Percentiles rank a stretch among this genome's conserved stretches.
Evolutionary conservation across 2,888 invertebrate genomes (phyloP).

Genomic region (Pammene aurita): DNA sequence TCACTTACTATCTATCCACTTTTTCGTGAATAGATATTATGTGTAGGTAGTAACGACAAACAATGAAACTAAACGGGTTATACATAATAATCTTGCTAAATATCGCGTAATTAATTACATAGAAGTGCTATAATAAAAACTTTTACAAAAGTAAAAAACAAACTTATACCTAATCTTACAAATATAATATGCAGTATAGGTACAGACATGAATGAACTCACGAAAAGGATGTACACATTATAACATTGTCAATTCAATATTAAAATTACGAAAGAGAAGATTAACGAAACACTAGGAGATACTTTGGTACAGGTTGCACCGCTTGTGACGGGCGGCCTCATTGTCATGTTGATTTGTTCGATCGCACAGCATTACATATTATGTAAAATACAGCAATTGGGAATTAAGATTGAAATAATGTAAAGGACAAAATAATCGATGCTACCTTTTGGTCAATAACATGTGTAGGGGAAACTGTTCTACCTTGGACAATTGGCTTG

Average conservation of each 20-base stretch:
- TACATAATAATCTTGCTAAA: background rate
- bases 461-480: too few relatives aligned
- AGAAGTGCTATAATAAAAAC: slow-evolving; percentile 20
- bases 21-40: too few relatives aligned
- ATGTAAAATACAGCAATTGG: too few relatives aligned
- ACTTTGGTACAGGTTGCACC: slow-evolving; percentile 17
- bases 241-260: slow-evolving; percentile 1
- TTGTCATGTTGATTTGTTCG: background rate
- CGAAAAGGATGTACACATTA: slow-evolving; percentile 1
- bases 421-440: too few relatives aligned
- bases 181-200: slow-evolving; percentile 20
- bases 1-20: too few relatives aligned
- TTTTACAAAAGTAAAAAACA: slow-evolving; percentile 29
- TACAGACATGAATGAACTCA: slow-evolving; percentile 2
- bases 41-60: background rate
- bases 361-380: background rate
- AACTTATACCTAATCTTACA: slow-evolving; percentile 15
- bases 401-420: too few relatives aligned
- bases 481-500: too few relatives aligned
- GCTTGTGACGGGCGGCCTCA: background rate
- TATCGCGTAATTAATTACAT: slow-evolving; percentile 10
- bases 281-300: slow-evolving; percentile 15
- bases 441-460: too few relatives aligned
- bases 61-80: background rate
- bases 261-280: background rate